Base-by-base conservation (phyloP, 2,797 vertebrate species). In the Ambastaia sidthimunki region DNA sequence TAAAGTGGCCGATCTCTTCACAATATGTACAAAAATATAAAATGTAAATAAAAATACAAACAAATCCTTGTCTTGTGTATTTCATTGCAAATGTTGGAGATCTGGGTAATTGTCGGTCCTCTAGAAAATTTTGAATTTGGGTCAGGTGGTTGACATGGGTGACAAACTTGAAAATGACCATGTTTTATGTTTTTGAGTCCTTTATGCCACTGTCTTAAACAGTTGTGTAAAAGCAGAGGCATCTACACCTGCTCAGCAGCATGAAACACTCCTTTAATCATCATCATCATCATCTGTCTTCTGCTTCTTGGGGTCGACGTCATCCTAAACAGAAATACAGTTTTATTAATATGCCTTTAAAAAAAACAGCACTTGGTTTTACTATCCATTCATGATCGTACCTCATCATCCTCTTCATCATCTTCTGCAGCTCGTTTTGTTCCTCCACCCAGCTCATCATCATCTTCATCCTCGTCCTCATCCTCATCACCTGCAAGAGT, bases 21-120 rank as follows among this genome's bases (percentile, higher is more conserved):
- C 96, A 96, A 96, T 97, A 98, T 97, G 96, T 98, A 98, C 96
- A 98, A 98, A 98, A 98, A 97, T 97, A 97, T 96, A 97, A 98
- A 98, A 97, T 96, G 96, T 98, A 98, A 98, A 98, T 96, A 96
- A 98, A 98, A 97, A 97, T 96, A 97, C 96, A 97, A 97, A 97
- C 95, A 94, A 96, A 97, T 96, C 95, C 94, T 96, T 93, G 94
- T 92, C 94, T 91, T 90, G 93, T 92, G 93, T 93, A 93, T 94
- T 93, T 93, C 93, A 92, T 92, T 92, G 94, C 93, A 92, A 93
- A 93, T 92, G 90, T 89, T 90, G 94, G 94, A 89, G 76, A 85
- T 83, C 48, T 71, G 87, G 88, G 88, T 90, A 91, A 89, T 88
- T 86, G 79, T 87, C 82, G 83, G 85, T 87, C 88, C 88, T 92